Evolutionary conservation across 2,888 invertebrate species (phyloP), one percentile per base, ranked within the genome.

Genomic region (Drosophila prostipennis): DNA sequence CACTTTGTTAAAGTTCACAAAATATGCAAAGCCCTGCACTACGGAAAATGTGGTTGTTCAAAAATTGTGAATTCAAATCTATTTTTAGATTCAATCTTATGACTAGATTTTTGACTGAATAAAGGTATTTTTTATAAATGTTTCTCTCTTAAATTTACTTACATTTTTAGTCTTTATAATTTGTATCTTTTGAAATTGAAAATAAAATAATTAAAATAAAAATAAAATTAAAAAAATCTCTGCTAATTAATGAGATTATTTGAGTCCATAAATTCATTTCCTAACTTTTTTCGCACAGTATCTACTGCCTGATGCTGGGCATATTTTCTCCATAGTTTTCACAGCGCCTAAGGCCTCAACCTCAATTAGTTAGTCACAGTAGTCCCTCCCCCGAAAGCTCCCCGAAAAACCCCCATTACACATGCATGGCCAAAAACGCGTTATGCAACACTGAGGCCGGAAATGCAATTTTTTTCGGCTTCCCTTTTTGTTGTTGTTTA

Each of bases 401-500:
- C 36, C 37, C 11, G 13, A 16, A 43, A 34, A 34, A 40, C 40
- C 14, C 52, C 36, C 42, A 70, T 69, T 59, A 48, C 42, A 59
- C 52, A 70, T 69, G 69, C 69, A 70, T 72, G 70, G 37, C 49
- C 42, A 51, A 52, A 64, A 65, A 34, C 32, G 53, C 57, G 67
- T 69, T 69, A 69, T 74, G 70, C 57, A 54, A 46, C 49, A 61
- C 52, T 74, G 70, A 32, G 63, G 56, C 49, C 71, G 61, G 71
- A 72, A 70, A 70, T 71, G 39, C 49, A 43, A 26, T 51, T 37
- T 40, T 52, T 36, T 40, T 54, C n/a, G 10, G 23, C 7, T 55
- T 59, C 26, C 42, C 36, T 37, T 34, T 34, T 19, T 63, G 40
- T 46, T 43, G 8, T 37, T 61, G 26, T 19, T 46, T 45, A 11